phyloP scores from a whole-genome alignment of 1,140 invertebrate species.

The Drosophila ohnishii region DNA sequence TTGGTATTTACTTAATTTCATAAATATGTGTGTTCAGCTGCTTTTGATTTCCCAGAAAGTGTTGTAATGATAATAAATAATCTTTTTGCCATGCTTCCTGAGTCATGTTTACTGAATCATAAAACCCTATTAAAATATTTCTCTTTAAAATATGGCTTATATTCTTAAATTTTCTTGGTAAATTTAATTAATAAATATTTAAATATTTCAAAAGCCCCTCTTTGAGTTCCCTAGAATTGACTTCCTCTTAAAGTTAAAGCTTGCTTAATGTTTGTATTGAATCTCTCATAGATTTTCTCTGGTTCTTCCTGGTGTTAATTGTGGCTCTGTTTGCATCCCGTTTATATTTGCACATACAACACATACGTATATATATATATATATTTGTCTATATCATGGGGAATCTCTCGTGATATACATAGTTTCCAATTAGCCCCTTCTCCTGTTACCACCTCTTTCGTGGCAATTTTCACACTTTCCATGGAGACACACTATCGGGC shows the following conservation, averaged over 20 bases:
- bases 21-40: background rate
- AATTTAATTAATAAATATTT: too few relatives aligned
- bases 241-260: background rate
- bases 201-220: too few relatives aligned
- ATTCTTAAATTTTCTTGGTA: too few relatives aligned
- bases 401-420: constrained; percentile 14
- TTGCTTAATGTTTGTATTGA: background rate
- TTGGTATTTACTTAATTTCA: background rate
- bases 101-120: background rate
- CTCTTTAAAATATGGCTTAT: too few relatives aligned
- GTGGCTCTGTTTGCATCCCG: constrained; percentile 5
- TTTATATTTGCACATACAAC: constrained; percentile 7
- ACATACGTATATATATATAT: background rate
- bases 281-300: background rate
- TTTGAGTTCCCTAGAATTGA: background rate
- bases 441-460: constrained; percentile 10
- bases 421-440: constrained; percentile 26
- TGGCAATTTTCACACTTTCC: constrained; percentile 28
- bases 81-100: background rate
- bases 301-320: constrained; percentile 20
- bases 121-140: background rate
- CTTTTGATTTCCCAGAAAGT: constrained; percentile 2
- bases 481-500: background rate
- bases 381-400: constrained; percentile 10
- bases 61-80: background rate